Conservation (phyloP, 2,797 vertebrate genomes). For the Heterohyrax brucei region DNA sequence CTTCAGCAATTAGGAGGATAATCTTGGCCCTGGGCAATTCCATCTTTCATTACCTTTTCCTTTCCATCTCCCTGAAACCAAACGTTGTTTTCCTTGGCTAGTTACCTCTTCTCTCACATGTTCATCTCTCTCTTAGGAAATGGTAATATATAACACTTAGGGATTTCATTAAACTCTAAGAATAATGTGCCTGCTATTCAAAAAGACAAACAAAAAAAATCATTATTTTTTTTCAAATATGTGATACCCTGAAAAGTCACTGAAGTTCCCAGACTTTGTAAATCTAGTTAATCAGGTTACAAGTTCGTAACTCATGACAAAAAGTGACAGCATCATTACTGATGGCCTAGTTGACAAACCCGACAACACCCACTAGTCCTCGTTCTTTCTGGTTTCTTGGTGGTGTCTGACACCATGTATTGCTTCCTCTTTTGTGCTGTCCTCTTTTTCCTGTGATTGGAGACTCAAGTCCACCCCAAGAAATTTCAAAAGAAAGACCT, state of each 20-base stretch:
- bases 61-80: background rate
- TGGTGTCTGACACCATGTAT: background rate
- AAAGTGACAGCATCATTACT: background rate
- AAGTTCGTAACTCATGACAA: background rate
- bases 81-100: background rate
- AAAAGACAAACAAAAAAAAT: background rate
- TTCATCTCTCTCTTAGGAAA: background rate
- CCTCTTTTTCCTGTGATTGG: background rate
- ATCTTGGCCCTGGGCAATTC: background rate
- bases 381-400: background rate
- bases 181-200: background rate
- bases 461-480: background rate
- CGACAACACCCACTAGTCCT: background rate
- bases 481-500: background rate
- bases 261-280: background rate
- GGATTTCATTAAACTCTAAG: slow-evolving; percentile 7
- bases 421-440: rapidly evolving
- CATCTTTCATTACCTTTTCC: background rate
- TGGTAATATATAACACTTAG: background rate
- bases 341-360: background rate
- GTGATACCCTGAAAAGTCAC: background rate
- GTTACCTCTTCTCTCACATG: background rate
- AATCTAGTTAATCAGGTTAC: background rate
- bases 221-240: background rate
- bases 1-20: background rate